phyloP scores from a whole-genome alignment of 2,888 invertebrate genomes.

The Hydraecia micacea region DNA sequence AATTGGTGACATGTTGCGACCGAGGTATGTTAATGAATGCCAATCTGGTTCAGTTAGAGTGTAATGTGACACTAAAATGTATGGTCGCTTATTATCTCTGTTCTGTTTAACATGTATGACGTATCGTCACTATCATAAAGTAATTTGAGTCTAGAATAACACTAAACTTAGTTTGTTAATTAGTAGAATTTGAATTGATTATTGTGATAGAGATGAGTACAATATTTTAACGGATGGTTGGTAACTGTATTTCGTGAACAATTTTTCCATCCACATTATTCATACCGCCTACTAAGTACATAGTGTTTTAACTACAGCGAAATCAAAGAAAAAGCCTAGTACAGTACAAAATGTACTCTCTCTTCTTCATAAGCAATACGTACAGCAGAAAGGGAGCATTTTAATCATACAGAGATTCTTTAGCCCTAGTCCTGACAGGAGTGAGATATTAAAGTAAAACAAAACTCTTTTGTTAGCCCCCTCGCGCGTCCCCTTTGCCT shows the following conservation, averaged over 20 bases:
- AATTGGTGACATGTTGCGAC: constrained; percentile 61
- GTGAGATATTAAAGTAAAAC: constrained; percentile 87
- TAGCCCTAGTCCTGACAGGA: constrained; percentile 74
- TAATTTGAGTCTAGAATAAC: constrained; percentile 58
- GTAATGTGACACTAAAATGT: constrained; percentile 79
- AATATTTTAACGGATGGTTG: not conserved
- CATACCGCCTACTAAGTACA: too few species aligned
- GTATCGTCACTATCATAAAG: constrained; percentile 15
- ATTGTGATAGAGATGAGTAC: not conserved
- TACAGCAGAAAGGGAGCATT: constrained; percentile 69
- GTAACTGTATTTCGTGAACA: not conserved
- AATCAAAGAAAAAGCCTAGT: constrained; percentile 19
- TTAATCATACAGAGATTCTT: constrained; percentile 81
- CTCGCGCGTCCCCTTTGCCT: constrained; percentile 61
- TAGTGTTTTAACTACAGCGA: not conserved
- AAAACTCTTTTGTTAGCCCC: constrained; percentile 78
- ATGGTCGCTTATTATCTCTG: constrained; percentile 23
- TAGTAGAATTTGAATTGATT: constrained; percentile 1
- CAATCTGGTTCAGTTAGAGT: constrained; percentile 60
- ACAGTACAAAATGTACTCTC: constrained; percentile 7
- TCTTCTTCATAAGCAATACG: constrained; percentile 35
- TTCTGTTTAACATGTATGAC: constrained; percentile 1
- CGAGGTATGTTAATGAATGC: constrained; percentile 71
- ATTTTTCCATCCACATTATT: not conserved
- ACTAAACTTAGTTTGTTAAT: constrained; percentile 42